Evolutionary conservation across 2,797 vertebrate genomes (phyloP), one percentile per base, ranked within the genome.

Genomic region (Cichlasoma orientale): DNA sequence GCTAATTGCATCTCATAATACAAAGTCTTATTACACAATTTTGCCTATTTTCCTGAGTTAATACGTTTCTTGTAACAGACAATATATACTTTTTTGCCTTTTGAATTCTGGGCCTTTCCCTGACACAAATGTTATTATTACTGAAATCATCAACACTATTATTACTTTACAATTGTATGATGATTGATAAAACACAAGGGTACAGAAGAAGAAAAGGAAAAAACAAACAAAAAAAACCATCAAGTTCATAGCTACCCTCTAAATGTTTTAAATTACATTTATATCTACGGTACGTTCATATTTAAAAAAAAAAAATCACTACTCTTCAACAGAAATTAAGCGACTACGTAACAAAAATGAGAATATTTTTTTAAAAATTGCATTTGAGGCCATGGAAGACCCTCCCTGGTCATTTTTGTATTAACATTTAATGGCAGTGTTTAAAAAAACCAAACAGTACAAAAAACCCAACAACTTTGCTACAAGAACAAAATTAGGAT

Each of bases 381-480:
- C 98, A 99, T 99, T 98, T 97, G 98, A 98, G 97, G 97, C 96
- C 95, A 94, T 95, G 95, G 94, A 97, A 97, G 93, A 98, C 98
- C 97, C 96, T 97, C 98, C 96, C 97, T 96, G 97, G 96, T 95
- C 97, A 96, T 96, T 92, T 95, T 92, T 96, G 96, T 97, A 97
- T 96, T 95, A 98, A 99, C 97, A 98, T 97, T 98, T 97, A 96
- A 98, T 97, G 98, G 98, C 98, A 99, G 98, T 99, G 97, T 99
- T 94, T 89, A 82, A 91, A 92, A 93, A 92, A 92, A 88, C 90
- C 82, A 6, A 54, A 54, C 2, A 33, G 31, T 33, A 33, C 31
- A 23, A 54, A 13, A 68, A 68, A 13, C 18, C 5, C 89, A 74
- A 84, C 81, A 89, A 85, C 95, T 96, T 93, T 92, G 91, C 94